These are phyloP conservation scores for Pilophorus perplexus DNA, from an alignment of 2,888 invertebrate genomes.

Conservation along the genomic window DNA sequence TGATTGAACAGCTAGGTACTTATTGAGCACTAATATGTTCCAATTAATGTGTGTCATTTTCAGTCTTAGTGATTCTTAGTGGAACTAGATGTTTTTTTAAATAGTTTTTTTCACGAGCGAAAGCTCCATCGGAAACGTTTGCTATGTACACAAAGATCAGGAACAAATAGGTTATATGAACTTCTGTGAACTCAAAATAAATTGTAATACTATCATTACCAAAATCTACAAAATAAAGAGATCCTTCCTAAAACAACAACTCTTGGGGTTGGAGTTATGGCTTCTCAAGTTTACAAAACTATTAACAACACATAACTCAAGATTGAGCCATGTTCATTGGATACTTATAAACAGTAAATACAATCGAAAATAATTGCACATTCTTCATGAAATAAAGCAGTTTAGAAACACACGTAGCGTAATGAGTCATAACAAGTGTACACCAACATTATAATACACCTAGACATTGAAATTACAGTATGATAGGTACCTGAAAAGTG, in stretches of 20 bases:
- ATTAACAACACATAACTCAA: conserved; percentile 18
- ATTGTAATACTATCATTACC: conserved; percentile 9
- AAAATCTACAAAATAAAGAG: conserved; percentile 6
- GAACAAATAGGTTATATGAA: conserved; percentile 1
- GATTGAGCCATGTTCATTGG: background rate
- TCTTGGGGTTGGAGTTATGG: background rate
- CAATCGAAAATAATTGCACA: conserved; percentile 16
- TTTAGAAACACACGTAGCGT: conserved; percentile 10
- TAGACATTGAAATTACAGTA: background rate
- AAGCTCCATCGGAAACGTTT: background rate
- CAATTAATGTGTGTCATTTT: background rate
- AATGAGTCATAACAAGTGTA: conserved; percentile 22
- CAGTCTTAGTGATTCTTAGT: conserved; percentile 9
- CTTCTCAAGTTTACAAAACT: background rate
- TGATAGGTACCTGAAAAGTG: no score
- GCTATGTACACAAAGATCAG: conserved; percentile 21
- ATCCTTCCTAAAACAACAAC: conserved; percentile 25
- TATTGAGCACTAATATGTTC: conserved; percentile 10
- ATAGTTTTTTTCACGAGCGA: no score
- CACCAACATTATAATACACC: conserved; percentile 22
- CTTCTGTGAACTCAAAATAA: background rate
- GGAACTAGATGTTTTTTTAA: no score
- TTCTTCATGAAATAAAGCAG: conserved; percentile 15
- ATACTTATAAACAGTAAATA: background rate
- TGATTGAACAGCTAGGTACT: background rate